Base-by-base conservation (phyloP, 2,113 vertebrate genomes). In the Eclectus roratus region DNA sequence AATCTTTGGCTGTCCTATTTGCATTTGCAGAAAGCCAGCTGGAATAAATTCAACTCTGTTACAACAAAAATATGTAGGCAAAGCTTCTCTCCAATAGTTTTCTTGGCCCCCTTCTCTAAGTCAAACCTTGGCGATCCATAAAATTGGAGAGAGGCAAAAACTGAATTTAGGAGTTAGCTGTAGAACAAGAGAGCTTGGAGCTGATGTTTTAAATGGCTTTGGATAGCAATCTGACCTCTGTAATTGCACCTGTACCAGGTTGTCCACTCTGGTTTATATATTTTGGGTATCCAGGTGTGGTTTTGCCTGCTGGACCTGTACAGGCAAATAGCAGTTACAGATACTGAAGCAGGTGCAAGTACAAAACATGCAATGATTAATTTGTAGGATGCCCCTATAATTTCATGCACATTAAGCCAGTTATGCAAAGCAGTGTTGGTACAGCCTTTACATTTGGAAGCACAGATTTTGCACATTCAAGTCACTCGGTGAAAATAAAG, bases 351-450 rank as follows among this genome's bases (percentile, higher is more conserved):
- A 94, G 90, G 89, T 95, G 92, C n/a, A 1, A 43, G 80, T 1
- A 92, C 96, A 95, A 93, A 94, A 89, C 94, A 29, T 4, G 7
- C 44, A 3, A 17, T 80, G 91, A 73, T 37, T 92, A 27, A 87
- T 94, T 87, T 93, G 61, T 17, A 91, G 95, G 92, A 80, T 94
- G 66, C 83, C 92, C 94, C 92, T 97, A 28, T 92, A 92, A 95
- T 95, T 96, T 95, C 80, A 87, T 93, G 92, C 83, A 69, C 88
- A 93, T 93, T 79, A 88, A 94, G 88, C 77, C 83, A 89, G 94
- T 90, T 92, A 93, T 95, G 85, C 96, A 92, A 89, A 97, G 44
- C 27, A 80, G 72, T 56, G 84, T 79, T 88, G 69, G 83, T 64
- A 2, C 33, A 89, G 91, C 84, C 80, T 86, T 91, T 89, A 39